phyloP scores from a whole-genome alignment of 2,888 invertebrate genomes.

The Pyrrhia umbra region DNA sequence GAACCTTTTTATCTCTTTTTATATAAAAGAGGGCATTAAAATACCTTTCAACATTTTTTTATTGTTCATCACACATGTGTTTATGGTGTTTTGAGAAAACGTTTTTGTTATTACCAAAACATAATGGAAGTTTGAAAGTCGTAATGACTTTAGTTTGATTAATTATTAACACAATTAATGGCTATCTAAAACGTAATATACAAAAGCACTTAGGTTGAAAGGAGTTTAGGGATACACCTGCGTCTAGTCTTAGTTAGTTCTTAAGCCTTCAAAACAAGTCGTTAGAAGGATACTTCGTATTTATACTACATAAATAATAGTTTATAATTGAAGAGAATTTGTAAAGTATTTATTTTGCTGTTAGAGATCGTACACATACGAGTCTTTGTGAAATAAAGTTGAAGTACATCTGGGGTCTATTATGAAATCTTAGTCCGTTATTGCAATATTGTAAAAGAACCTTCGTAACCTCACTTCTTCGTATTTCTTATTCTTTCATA shows the following conservation, averaged over 20 bases:
- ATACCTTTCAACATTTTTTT: neutral
- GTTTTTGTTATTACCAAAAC: neutral
- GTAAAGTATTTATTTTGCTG: too few relatives aligned
- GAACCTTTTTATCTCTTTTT: too few relatives aligned
- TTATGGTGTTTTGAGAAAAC: conserved; percentile 2
- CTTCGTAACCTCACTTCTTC: too few relatives aligned
- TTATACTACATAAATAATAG: conserved; percentile 1
- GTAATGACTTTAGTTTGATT: conserved; percentile 29
- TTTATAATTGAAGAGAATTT: neutral
- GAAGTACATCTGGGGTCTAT: neutral
- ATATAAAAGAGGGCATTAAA: too few relatives aligned
- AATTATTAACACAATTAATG: conserved; percentile 41
- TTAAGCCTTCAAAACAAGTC: conserved; percentile 19
- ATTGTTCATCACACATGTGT: neutral
- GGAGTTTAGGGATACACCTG: conserved; percentile 54
- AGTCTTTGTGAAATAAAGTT: too few relatives aligned
- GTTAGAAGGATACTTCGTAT: conserved; percentile 4
- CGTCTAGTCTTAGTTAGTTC: conserved; percentile 13
- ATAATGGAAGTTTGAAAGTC: neutral
- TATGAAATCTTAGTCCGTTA: neutral
- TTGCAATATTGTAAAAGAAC: too few relatives aligned
- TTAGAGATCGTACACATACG: too few relatives aligned
- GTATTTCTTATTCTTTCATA: too few relatives aligned
- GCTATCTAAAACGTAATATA: conserved; percentile 42
- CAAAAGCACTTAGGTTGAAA: conserved; percentile 42